phyloP scores from a whole-genome alignment of 2,797 vertebrate genomes.

The Anableps anableps region DNA sequence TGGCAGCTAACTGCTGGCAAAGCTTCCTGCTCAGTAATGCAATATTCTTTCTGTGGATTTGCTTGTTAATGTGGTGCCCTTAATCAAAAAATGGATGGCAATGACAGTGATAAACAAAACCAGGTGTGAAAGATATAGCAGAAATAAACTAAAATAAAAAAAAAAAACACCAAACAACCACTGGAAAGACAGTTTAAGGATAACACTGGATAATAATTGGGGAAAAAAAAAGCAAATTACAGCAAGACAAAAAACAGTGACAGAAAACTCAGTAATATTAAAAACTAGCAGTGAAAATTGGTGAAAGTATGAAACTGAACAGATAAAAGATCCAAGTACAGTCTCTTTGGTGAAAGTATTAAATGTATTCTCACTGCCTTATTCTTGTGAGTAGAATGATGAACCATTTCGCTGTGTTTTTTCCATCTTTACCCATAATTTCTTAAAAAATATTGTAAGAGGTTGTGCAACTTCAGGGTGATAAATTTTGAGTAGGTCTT shows the following conservation, averaged over 20 bases:
- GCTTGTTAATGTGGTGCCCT: not conserved
- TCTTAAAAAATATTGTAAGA: not conserved
- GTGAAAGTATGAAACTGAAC: not conserved
- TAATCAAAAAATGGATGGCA: not conserved
- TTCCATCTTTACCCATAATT: not conserved
- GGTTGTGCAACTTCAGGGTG: not conserved
- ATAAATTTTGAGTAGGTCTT: not conserved
- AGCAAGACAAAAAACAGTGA: not conserved
- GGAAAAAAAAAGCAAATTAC: not conserved
- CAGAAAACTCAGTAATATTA: too few species aligned
- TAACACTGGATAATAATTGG: not conserved
- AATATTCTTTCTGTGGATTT: not conserved
- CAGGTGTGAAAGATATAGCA: not conserved
- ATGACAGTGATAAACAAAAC: not conserved
- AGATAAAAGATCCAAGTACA: not conserved
- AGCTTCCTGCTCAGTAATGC: not conserved
- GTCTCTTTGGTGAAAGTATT: not conserved
- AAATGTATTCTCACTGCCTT: not conserved
- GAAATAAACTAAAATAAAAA: not conserved
- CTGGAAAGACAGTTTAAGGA: not conserved
- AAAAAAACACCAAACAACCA: not conserved
- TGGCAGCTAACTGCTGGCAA: not conserved
- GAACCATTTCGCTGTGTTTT: not conserved
- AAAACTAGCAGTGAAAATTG: not conserved
- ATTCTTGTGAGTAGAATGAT: not conserved